Percentiles rank a stretch among this genome's conserved stretches.
phyloP scores from a whole-genome alignment of 2,113 vertebrate genomes.

The Phaethornis superciliosus region DNA sequence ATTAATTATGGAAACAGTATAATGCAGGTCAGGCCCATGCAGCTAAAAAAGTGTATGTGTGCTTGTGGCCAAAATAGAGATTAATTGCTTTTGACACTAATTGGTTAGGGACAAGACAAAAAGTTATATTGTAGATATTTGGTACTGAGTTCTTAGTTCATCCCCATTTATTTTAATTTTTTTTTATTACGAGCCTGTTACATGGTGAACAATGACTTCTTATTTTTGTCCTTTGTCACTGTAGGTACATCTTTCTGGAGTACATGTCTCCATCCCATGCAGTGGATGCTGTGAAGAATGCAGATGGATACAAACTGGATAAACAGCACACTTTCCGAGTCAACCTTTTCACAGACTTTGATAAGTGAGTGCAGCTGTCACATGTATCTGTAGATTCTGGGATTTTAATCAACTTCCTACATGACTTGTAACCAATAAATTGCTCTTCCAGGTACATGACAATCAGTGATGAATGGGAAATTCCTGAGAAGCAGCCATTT shows the following conservation, averaged over 20 bases:
- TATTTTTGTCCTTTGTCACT: not conserved
- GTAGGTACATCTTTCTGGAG: slow-evolving; percentile 96
- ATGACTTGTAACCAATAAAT: not conserved
- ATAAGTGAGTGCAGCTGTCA: slow-evolving; percentile 82
- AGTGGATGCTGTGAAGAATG: slow-evolving; percentile 92
- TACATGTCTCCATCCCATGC: slow-evolving; percentile 91
- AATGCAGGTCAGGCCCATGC: not conserved
- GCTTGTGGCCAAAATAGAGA: not conserved
- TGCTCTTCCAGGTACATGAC: slow-evolving; percentile 88
- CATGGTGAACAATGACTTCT: fast-evolving
- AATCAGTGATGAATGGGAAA: slow-evolving; percentile 96
- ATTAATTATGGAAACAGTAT: not conserved
- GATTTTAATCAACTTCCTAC: not conserved
- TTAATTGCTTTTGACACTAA: not conserved
- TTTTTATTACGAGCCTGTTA: not conserved
- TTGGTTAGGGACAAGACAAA: not conserved
- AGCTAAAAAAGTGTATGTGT: not conserved
- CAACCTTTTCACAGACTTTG: slow-evolving; percentile 97
- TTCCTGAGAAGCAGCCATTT: slow-evolving; percentile 96
- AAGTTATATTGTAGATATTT: not conserved
- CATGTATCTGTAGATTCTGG: not conserved
- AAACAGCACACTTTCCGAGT: slow-evolving; percentile 98
- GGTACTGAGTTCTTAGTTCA: not conserved
- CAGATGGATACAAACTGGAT: slow-evolving; percentile 97
- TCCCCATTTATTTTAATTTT: not conserved